A percentile compares a stretch with the other conserved stretches of the same genome.
Evolutionary conservation across 35 echinoderm and acorn worm genomes (phyloP).

Genomic region (Nesometra sesokonis): DNA sequence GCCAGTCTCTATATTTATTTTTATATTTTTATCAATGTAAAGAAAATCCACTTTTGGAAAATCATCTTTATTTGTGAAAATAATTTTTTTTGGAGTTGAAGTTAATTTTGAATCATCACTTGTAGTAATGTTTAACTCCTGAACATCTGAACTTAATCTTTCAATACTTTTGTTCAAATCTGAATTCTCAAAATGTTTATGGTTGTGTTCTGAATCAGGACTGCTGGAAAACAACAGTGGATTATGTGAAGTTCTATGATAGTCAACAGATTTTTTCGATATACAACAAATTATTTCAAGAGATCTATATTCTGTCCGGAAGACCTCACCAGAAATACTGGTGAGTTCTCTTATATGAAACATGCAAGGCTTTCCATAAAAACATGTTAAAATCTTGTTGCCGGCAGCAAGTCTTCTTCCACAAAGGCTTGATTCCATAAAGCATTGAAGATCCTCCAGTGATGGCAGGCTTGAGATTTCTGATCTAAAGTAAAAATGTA

Average conservation of each 20-base stretch:
- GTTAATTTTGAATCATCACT: neutral
- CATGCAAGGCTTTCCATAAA: neutral
- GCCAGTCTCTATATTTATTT: neutral
- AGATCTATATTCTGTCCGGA: neutral
- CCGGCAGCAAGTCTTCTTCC: neutral
- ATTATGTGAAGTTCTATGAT: neutral
- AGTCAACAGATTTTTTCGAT: neutral
- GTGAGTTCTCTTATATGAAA: neutral
- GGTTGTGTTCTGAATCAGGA: neutral
- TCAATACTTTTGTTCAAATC: conserved; percentile 28
- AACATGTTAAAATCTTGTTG: neutral
- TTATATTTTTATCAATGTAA: neutral
- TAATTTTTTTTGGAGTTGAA: conserved; percentile 23
- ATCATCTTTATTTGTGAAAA: neutral
- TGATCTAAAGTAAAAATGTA: neutral
- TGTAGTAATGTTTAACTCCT: neutral
- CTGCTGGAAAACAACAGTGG: neutral
- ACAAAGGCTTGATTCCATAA: neutral
- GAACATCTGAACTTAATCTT: conserved; percentile 1
- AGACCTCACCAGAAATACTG: neutral
- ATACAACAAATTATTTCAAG: too few relatives aligned
- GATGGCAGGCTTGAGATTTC: neutral
- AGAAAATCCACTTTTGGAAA: neutral
- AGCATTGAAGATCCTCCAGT: neutral
- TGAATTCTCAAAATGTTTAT: neutral